Evolutionary conservation across 2,797 vertebrate species (phyloP).

Genomic region (Hoplostethus mediterraneus): DNA sequence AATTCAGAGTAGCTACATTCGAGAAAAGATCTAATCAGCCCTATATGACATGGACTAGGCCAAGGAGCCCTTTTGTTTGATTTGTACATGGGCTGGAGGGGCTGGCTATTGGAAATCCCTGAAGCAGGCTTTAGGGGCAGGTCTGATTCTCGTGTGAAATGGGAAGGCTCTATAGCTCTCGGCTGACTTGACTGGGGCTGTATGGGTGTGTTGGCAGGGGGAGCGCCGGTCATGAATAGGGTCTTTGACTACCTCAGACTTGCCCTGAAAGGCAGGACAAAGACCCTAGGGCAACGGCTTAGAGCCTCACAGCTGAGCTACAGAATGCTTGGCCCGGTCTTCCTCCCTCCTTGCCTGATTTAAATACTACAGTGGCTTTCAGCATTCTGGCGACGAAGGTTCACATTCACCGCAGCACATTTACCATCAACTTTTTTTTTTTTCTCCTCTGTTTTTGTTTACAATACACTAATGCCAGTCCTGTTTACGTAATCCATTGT

Average conservation of each 20-base stretch:
- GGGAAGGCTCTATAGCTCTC: constrained; percentile 86
- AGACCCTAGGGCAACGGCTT: constrained; percentile 87
- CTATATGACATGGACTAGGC: constrained; percentile 82
- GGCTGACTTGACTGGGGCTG: constrained; percentile 86
- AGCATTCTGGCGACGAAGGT: constrained; percentile 78
- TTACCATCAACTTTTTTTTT: constrained; percentile 66
- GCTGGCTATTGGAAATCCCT: constrained; percentile 85
- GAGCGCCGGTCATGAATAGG: constrained; percentile 86
- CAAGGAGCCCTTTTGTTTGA: constrained; percentile 84
- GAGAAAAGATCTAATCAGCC: constrained; percentile 79
- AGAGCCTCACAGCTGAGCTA: constrained; percentile 87
- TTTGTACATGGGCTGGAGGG: constrained; percentile 82
- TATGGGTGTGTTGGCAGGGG: constrained; percentile 88
- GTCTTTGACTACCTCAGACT: constrained; percentile 89
- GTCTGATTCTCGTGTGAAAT: constrained; percentile 88
- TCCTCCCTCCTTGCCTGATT: constrained; percentile 83
- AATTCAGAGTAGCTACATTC: constrained; percentile 73
- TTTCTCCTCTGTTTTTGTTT: constrained; percentile 81
- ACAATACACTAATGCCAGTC: constrained; percentile 66
- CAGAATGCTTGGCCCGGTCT: constrained; percentile 84
- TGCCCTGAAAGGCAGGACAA: constrained; percentile 89
- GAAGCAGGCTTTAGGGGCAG: constrained; percentile 87
- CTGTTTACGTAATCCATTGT: constrained; percentile 58
- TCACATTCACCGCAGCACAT: constrained; percentile 70
- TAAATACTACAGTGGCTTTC: constrained; percentile 87